A percentile compares a stretch with the other conserved stretches of the same genome.
Conservation (phyloP, 2,888 invertebrate species). For the Shargacucullia verbasci region DNA sequence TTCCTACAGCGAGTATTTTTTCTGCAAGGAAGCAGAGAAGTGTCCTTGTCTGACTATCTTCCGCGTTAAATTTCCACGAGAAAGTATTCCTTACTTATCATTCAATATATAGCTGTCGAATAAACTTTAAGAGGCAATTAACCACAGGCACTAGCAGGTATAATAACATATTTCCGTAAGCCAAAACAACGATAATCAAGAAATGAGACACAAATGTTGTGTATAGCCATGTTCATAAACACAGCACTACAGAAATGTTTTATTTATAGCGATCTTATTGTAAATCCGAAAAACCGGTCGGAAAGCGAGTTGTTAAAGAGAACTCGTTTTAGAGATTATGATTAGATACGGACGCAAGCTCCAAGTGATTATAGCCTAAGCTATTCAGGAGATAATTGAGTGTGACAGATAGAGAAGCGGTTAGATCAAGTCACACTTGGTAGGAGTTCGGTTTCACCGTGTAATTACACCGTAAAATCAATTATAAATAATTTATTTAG, state of each 20-base stretch:
- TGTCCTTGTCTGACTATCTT: constrained; percentile 63
- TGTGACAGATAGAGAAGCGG: constrained; percentile 51
- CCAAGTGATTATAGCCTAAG: constrained; percentile 42
- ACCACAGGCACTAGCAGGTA: constrained; percentile 21
- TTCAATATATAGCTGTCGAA: constrained; percentile 38
- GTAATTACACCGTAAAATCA: constrained; percentile 18
- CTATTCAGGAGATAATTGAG: constrained; percentile 45
- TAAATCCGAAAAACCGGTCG: constrained; percentile 43
- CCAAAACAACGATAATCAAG: constrained; percentile 12
- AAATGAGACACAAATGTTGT: constrained; percentile 14
- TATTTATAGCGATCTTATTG: constrained; percentile 30
- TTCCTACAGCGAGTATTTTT: constrained; percentile 56
- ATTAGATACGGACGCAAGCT: constrained; percentile 44
- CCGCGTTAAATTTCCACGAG: constrained; percentile 62
- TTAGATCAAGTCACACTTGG: constrained; percentile 37
- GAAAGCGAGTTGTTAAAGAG: constrained; percentile 43
- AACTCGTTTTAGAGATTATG: constrained; percentile 54
- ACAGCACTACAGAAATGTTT: constrained; percentile 23
- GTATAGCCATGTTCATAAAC: constrained; percentile 13
- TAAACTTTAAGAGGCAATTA: constrained; percentile 52
- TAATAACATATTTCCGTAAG: constrained; percentile 47
- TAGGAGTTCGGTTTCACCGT: constrained; percentile 35
- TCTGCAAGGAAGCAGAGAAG: constrained; percentile 55
- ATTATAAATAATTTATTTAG: constrained; percentile 17
- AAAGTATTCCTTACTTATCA: constrained; percentile 61